These are phyloP conservation scores for Gallinago stenura DNA, from an alignment of 2,797 vertebrate species.

Conservation along the genomic window DNA sequence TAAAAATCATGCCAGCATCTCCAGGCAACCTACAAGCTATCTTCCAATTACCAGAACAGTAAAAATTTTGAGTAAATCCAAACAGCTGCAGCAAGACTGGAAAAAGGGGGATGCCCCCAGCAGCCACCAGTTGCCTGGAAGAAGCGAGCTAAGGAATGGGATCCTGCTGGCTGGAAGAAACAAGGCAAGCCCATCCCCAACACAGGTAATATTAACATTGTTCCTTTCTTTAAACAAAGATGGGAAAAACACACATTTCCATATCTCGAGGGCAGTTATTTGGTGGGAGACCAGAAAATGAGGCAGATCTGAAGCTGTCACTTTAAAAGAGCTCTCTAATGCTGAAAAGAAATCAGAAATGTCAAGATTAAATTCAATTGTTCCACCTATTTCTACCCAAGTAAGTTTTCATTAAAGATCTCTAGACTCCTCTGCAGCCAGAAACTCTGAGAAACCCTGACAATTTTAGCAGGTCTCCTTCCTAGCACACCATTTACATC, in stretches of 20 bases:
- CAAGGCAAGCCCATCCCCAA: neutral
- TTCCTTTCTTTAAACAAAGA: neutral
- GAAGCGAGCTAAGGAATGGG: neutral
- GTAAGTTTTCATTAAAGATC: neutral
- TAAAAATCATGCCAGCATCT: neutral
- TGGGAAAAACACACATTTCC: neutral
- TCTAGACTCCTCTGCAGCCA: neutral
- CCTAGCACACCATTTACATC: neutral
- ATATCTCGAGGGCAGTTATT: neutral
- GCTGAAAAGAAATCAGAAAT: neutral
- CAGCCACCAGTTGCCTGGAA: neutral
- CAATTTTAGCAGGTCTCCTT: neutral
- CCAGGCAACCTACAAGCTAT: neutral
- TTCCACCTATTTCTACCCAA: neutral
- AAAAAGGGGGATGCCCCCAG: accelerated
- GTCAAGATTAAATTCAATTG: neutral
- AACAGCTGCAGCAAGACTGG: neutral
- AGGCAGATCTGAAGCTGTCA: neutral
- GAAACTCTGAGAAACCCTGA: neutral
- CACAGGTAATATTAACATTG: neutral
- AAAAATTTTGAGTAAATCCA: neutral
- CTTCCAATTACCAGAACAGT: neutral
- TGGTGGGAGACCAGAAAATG: neutral
- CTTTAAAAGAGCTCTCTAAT: neutral
- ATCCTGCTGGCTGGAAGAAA: neutral